Evolutionary conservation across 2,113 vertebrate species (phyloP).

Genomic region (Cervus canadensis): DNA sequence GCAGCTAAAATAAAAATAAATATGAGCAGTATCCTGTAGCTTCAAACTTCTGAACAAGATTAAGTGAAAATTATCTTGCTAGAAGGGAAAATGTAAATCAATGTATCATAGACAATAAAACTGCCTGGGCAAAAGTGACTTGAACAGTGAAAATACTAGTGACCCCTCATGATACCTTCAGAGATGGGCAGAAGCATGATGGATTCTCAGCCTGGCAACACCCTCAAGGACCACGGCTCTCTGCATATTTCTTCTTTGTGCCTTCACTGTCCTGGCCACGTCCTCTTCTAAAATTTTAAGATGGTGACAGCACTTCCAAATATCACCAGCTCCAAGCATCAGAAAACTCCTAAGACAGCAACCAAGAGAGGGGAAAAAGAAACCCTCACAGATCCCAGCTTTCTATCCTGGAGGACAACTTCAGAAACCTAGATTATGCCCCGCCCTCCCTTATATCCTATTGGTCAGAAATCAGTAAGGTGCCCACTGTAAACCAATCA

Average conservation of each 20-base stretch:
- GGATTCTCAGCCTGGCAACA: accelerated
- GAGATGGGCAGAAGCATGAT: not conserved
- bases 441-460: not conserved
- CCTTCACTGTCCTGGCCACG: not conserved
- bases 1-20: not conserved
- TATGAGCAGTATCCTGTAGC: not conserved
- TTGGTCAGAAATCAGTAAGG: not conserved
- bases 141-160: not conserved
- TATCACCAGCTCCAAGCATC: not conserved
- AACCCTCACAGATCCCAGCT: accelerated
- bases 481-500: not conserved
- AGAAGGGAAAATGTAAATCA: not conserved
- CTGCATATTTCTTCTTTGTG: not conserved
- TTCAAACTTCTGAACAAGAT: not conserved
- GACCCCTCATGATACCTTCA: not conserved
- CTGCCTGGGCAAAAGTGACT: not conserved
- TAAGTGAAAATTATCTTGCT: not conserved
- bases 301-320: not conserved
- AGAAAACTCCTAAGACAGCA: not conserved
- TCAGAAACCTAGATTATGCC: not conserved
- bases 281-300: not conserved
- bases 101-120: not conserved
- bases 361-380: not conserved
- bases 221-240: not conserved
- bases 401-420: not conserved